Conservation (phyloP, 2,888 invertebrate genomes). For the Rhamphomyia laevipes region DNA sequence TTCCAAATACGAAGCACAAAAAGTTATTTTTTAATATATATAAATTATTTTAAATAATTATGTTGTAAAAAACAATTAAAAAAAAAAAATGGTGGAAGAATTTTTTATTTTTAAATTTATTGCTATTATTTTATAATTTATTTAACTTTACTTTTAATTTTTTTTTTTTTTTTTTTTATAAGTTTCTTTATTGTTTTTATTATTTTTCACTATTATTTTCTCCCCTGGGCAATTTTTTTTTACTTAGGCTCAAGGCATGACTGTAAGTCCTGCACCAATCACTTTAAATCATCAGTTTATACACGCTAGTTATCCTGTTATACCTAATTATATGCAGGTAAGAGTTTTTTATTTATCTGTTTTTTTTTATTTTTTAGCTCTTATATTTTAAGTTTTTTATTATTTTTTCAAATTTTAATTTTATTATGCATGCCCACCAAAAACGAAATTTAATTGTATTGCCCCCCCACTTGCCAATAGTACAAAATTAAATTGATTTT, state of each 20-base stretch:
- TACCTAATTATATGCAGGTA: conserved; percentile 41
- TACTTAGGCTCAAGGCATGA: conserved; percentile 39
- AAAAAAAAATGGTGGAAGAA: neutral
- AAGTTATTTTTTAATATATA: too few species aligned
- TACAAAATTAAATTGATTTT: neutral
- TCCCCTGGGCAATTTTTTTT: conserved; percentile 9
- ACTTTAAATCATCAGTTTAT: conserved; percentile 41
- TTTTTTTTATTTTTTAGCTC: conserved; percentile 2
- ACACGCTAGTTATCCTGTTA: conserved; percentile 40
- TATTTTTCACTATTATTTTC: conserved; percentile 6
- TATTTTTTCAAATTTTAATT: neutral
- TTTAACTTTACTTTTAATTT: neutral
- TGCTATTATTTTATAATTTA: neutral
- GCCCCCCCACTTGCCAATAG: too few species aligned
- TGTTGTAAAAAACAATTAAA: too few species aligned
- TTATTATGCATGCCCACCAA: neutral
- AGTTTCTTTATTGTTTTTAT: neutral
- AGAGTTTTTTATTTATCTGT: conserved; percentile 21
- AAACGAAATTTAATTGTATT: neutral
- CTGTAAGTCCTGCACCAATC: conserved; percentile 41
- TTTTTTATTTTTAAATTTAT: conserved; percentile 1
- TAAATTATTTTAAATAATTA: too few species aligned
- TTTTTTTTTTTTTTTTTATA: conserved; percentile 6
- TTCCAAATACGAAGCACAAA: too few species aligned
- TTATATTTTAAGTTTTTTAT: neutral